phyloP scores from a whole-genome alignment of 2,113 vertebrate genomes.

The Nycticorax nycticorax region DNA sequence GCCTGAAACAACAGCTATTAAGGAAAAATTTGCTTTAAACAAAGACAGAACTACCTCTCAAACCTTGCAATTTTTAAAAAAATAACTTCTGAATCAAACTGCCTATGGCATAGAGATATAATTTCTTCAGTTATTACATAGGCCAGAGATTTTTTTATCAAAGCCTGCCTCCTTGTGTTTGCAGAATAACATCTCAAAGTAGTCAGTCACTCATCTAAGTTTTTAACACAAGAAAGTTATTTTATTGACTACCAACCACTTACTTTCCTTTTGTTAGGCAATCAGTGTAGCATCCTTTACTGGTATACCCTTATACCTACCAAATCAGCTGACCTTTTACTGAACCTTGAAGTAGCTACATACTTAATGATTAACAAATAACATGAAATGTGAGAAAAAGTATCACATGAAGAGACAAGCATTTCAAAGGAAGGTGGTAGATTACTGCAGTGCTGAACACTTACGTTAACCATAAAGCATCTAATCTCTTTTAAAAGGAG shows the following conservation, averaged over 20 bases:
- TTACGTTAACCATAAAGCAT: neutral
- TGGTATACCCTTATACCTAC: neutral
- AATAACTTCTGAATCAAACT: neutral
- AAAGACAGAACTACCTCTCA: neutral
- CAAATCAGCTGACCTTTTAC: neutral
- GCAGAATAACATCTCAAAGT: neutral
- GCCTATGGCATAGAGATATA: neutral
- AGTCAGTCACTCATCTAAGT: neutral
- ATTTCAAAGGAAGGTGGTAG: neutral
- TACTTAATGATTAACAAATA: neutral
- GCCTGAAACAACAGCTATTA: neutral
- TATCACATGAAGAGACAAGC: neutral
- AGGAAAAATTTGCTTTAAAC: neutral
- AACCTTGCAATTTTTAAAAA: neutral
- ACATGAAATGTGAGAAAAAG: neutral
- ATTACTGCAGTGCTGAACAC: accelerated
- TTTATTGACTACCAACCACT: neutral
- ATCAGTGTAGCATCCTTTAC: neutral
- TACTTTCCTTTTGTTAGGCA: neutral
- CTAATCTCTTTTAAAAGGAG: neutral
- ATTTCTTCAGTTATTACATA: neutral
- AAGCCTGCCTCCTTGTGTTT: slow-evolving; percentile 60
- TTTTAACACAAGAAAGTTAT: neutral
- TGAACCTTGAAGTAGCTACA: neutral
- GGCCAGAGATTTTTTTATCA: neutral